A percentile compares a stretch with the other conserved stretches of the same genome.
phyloP scores from a whole-genome alignment of 1,140 invertebrate genomes.

The Parasteatoda tepidariorum region DNA sequence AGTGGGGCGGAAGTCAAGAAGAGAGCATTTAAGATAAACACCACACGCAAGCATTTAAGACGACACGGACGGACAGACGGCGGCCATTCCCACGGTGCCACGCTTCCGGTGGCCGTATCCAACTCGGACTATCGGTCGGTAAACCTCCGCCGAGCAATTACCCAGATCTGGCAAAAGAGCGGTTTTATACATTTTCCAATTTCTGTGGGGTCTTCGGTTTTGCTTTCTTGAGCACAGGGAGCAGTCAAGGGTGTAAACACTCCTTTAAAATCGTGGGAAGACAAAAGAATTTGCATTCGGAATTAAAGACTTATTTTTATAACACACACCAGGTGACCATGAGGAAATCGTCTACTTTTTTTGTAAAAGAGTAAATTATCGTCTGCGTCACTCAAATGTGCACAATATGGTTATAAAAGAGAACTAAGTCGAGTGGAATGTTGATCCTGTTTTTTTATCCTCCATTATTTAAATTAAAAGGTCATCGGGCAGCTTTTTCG shows the following conservation, averaged over 20 bases:
- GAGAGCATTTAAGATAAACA: slow-evolving; percentile 8
- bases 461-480: no score
- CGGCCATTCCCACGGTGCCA: slow-evolving; percentile 17
- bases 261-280: not conserved
- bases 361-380: no score
- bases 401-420: no score
- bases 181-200: slow-evolving; percentile 29
- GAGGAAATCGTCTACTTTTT: no score
- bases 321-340: no score
- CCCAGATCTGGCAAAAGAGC: not conserved
- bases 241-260: slow-evolving; percentile 37
- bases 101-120: slow-evolving; percentile 27
- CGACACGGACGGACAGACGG: slow-evolving; percentile 2
- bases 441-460: no score
- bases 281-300: no score
- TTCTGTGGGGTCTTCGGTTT: slow-evolving; percentile 8
- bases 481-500: no score
- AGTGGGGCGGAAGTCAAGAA: not conserved
- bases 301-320: no score
- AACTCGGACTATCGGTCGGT: slow-evolving; percentile 27
- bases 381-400: no score
- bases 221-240: slow-evolving; percentile 33
- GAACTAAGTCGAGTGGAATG: no score
- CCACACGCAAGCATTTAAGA: slow-evolving; percentile 29
- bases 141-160: slow-evolving; percentile 14